A percentile compares a stretch with the other conserved stretches of the same genome.
phyloP scores from a whole-genome alignment of 1,140 invertebrate species.

The Ceratitis capitata region DNA sequence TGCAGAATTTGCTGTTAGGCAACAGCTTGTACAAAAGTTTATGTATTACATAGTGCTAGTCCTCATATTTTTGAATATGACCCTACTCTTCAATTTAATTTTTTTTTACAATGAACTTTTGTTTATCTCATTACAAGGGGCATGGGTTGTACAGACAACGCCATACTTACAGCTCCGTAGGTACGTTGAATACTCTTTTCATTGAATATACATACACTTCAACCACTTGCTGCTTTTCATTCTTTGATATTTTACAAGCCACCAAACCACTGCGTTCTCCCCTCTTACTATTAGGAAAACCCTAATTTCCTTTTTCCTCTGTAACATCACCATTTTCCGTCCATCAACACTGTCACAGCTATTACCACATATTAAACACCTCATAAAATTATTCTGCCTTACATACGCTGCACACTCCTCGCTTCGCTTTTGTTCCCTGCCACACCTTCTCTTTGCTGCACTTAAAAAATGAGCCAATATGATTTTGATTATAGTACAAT shows the following conservation, averaged over 20 bases:
- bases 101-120: not conserved
- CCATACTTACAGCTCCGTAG: too few relatives aligned
- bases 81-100: not conserved
- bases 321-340: constrained; percentile 1
- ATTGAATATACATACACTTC: not conserved
- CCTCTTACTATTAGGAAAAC: not conserved
- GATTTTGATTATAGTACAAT: constrained; percentile 35
- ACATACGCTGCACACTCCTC: not conserved
- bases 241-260: not conserved
- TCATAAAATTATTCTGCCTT: not conserved
- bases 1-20: too few relatives aligned
- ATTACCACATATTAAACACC: constrained; percentile 26
- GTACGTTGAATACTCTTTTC: not conserved
- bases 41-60: too few relatives aligned
- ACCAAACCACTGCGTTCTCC: not conserved
- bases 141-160: not conserved
- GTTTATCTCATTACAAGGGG: not conserved
- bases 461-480: constrained; percentile 34
- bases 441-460: constrained; percentile 4
- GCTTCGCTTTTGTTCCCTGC: not conserved
- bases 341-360: constrained; percentile 3
- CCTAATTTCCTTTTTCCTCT: not conserved
- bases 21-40: too few relatives aligned
- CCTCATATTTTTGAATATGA: too few relatives aligned
- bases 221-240: not conserved